These are phyloP conservation scores for Scolopax bukidnonensis DNA, from an alignment of 2,797 vertebrate species.

Conservation along the genomic window DNA sequence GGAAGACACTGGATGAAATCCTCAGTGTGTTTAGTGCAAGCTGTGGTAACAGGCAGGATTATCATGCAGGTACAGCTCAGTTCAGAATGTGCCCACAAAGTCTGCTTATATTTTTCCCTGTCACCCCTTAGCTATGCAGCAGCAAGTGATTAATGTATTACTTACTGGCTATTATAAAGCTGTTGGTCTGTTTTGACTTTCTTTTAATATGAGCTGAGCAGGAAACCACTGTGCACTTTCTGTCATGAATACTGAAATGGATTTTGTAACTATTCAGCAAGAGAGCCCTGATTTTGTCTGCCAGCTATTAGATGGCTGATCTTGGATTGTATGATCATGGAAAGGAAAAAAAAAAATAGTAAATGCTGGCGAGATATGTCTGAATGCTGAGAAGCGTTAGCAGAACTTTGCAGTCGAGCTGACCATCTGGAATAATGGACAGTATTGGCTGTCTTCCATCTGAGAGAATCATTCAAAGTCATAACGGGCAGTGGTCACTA, in stretches of 20 bases:
- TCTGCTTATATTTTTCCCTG: slow-evolving; percentile 1
- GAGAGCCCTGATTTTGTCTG: slow-evolving; percentile 20
- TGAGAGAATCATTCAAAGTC: slow-evolving; percentile 68
- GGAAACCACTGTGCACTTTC: background rate
- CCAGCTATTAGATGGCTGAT: background rate
- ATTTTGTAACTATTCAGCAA: background rate
- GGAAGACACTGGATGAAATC: slow-evolving; percentile 4
- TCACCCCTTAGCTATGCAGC: background rate
- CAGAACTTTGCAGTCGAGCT: slow-evolving; percentile 54
- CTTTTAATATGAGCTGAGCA: background rate
- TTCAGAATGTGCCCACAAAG: background rate
- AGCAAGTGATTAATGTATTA: slow-evolving; percentile 52
- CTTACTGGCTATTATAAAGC: background rate
- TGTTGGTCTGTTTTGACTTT: slow-evolving; percentile 41
- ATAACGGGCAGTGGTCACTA: slow-evolving; percentile 21
- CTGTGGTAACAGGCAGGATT: background rate
- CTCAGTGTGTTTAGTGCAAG: background rate
- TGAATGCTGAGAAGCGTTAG: slow-evolving; percentile 35
- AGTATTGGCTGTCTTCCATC: slow-evolving; percentile 58
- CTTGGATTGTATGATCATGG: background rate
- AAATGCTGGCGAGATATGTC: background rate
- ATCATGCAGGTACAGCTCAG: background rate
- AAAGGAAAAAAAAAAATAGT: background rate
- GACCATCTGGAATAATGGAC: slow-evolving; percentile 66
- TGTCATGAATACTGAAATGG: slow-evolving; percentile 3